Conservation (phyloP, 2,113 vertebrate species). For the Clarias magur region DNA sequence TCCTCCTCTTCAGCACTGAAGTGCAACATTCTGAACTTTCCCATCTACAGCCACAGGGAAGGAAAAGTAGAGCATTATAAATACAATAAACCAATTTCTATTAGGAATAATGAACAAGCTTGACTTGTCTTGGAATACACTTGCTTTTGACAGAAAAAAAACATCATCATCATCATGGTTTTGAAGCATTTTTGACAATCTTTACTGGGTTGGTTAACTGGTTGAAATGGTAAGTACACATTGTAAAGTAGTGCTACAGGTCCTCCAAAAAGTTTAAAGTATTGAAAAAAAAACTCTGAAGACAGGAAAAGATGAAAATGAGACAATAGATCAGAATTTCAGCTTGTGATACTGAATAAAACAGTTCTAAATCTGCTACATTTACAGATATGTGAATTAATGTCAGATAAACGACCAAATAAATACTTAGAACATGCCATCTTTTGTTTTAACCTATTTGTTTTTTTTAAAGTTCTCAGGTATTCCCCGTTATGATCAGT, state of each 20-base stretch:
- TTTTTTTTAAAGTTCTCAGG: too few species aligned
- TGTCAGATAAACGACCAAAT: too few species aligned
- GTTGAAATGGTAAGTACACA: not conserved
- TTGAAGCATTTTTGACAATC: not conserved
- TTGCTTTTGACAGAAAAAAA: not conserved
- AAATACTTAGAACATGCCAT: not conserved
- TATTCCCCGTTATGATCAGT: too few species aligned
- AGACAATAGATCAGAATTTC: not conserved
- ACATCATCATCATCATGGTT: too few species aligned
- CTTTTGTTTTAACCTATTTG: not conserved
- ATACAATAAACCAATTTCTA: not conserved
- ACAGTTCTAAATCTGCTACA: too few species aligned
- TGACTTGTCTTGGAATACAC: too few species aligned
- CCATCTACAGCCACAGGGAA: conserved; percentile 75
- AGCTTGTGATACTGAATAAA: not conserved
- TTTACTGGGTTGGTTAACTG: not conserved
- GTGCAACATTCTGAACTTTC: conserved; percentile 86
- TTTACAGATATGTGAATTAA: too few species aligned
- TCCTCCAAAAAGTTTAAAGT: not conserved
- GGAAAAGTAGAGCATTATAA: not conserved
- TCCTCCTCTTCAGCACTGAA: conserved; percentile 83
- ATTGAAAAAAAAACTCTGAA: not conserved
- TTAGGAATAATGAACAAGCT: not conserved
- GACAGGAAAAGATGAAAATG: not conserved
- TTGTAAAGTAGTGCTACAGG: not conserved